Base-by-base conservation (phyloP, 64 coral and sea anemone species). In the Actinia tenebrosa region DNA sequence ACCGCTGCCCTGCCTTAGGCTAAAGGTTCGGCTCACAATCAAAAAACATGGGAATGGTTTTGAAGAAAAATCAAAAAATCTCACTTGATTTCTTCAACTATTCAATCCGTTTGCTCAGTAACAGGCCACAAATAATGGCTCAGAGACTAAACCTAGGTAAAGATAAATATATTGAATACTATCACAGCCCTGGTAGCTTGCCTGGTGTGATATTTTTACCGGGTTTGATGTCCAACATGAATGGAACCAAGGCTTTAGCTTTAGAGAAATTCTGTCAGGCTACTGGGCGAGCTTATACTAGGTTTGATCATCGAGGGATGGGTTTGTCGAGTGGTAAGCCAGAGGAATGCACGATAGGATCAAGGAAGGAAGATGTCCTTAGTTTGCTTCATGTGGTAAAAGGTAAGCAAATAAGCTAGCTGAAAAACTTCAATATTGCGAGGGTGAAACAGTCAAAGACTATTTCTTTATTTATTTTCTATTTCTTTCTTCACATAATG, bases 121-220 rank as follows among this genome's bases (percentile, higher is more conserved):
- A 81, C 16, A 85, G 10, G 22, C 56, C 16, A 60, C 54, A 25
- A 18, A 63, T 27, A 44, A 85, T 85, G 83, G n/a, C 83, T 7
- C 85, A 91, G 61, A 87, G 80, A 43, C 62, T 93, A 75, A 84
- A 27, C 15, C 43, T 84, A 47, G 68, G 46, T 62, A 46, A 53
- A 30, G 85, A 71, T 2, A 88, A 96, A 78, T 85, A 84, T 59
- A 84, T 96, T 20, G 91, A 91, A 6, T 96, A 90, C 84, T 84
- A 84, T 64, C 86, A 93, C 42, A 59, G 44, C 22, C 87, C 79
- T 0, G 94, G 94, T 25, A 90, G 87, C 71, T 63, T 20, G 23
- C 94, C 94, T 8, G 94, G 94, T 66, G 81, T 96, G 10, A 79
- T 96, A 30, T 96, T 96, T 93, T 85, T 96, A 53, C 91, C 94